These are phyloP conservation scores for Dynastes maya DNA, from an alignment of 2,888 invertebrate species.

Conservation along the genomic window DNA sequence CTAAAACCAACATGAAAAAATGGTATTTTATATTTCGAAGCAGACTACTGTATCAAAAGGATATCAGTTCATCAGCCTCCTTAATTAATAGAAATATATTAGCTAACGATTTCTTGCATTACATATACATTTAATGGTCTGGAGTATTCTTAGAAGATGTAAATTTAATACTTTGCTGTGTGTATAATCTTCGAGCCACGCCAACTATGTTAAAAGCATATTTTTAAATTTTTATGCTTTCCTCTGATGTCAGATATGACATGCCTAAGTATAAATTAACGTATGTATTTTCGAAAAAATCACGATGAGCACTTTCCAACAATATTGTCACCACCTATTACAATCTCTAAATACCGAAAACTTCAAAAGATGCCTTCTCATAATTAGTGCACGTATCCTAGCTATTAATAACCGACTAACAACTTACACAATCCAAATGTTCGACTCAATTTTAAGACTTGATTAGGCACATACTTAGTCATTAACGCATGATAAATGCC, in stretches of 20 bases:
- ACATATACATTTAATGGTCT: not conserved
- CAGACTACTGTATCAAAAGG: no score
- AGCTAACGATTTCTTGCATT: no score
- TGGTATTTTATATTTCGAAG: no score
- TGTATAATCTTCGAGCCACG: slow-evolving; percentile 2
- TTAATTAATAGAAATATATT: not conserved
- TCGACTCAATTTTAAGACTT: no score
- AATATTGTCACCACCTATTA: slow-evolving; percentile 7
- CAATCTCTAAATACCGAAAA: not conserved
- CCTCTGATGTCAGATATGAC: slow-evolving; percentile 26
- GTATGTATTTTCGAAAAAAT: slow-evolving; percentile 11
- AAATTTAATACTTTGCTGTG: not conserved
- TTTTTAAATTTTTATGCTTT: slow-evolving; percentile 26
- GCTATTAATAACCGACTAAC: no score
- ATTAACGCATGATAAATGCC: no score
- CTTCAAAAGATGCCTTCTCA: not conserved
- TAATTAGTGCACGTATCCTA: no score
- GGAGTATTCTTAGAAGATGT: not conserved
- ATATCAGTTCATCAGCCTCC: no score
- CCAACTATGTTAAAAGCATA: slow-evolving; percentile 25
- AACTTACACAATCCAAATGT: no score
- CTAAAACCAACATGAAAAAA: no score
- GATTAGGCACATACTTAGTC: no score
- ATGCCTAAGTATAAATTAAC: not conserved
- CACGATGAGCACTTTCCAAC: not conserved